Conservation (phyloP, 92 coral and sea anemone species). For the Porites cylindrica region DNA sequence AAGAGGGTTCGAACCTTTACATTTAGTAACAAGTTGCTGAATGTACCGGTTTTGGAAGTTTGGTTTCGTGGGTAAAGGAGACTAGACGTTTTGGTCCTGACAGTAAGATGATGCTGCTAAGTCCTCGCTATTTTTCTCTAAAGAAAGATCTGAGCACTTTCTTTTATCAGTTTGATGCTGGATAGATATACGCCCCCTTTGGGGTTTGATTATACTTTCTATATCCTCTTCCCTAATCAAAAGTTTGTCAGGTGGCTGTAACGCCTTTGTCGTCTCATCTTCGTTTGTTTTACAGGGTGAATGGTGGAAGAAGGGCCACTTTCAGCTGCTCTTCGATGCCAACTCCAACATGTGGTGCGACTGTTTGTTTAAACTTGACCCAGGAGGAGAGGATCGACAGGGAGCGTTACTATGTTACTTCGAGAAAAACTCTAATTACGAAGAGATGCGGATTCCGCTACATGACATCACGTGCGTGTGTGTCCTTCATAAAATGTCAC, state of each 20-base stretch:
- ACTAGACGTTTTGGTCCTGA: too few relatives aligned
- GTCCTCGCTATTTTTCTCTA: too few relatives aligned
- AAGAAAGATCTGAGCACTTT: too few relatives aligned
- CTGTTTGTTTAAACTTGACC: constrained; percentile 86
- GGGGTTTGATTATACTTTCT: too few relatives aligned
- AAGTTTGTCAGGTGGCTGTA: not conserved
- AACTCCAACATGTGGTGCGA: constrained; percentile 87
- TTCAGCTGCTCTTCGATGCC: constrained; percentile 69
- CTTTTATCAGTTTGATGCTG: too few relatives aligned
- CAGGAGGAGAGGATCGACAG: constrained; percentile 61
- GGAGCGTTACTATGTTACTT: constrained; percentile 81
- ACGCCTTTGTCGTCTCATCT: not conserved
- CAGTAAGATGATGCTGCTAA: too few relatives aligned
- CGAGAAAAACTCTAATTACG: constrained; percentile 70
- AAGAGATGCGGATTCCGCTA: constrained; percentile 82
- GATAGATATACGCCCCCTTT: too few relatives aligned
- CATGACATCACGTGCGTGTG: constrained; percentile 82
- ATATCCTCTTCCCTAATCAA: too few relatives aligned
- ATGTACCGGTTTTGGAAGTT: too few relatives aligned
- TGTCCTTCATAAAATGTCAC: constrained; percentile 76
- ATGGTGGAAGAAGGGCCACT: constrained; percentile 92
- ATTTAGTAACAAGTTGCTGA: not conserved
- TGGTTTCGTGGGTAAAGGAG: too few relatives aligned
- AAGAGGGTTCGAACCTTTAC: not conserved
- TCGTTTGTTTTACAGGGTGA: constrained; percentile 64